phyloP scores from a whole-genome alignment of 2,113 vertebrate species.

The Carassius auratus region DNA sequence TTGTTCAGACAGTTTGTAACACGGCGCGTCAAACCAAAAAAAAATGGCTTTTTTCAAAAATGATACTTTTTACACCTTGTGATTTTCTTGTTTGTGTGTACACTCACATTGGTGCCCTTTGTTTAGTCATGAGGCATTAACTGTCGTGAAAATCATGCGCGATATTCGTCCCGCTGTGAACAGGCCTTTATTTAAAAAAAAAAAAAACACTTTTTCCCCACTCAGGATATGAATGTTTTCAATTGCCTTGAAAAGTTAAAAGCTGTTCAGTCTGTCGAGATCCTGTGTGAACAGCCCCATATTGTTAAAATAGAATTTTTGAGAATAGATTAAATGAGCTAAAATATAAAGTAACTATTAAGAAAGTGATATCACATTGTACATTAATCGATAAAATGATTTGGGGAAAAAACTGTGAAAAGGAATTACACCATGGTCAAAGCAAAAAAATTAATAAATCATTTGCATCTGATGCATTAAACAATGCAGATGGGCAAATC shows the following conservation, averaged over 20 bases:
- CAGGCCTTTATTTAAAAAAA: neutral
- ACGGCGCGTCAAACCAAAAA: no score
- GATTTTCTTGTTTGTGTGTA: no score
- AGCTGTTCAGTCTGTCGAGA: neutral
- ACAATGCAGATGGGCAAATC: slow-evolving; percentile 41
- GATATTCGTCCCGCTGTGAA: no score
- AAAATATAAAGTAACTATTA: slow-evolving; percentile 31
- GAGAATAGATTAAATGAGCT: neutral
- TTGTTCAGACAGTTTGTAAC: no score
- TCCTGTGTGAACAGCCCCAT: neutral
- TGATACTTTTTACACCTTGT: no score
- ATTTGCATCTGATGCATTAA: slow-evolving; percentile 65
- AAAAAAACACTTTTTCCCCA: neutral
- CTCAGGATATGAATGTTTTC: neutral
- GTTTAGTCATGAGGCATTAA: no score
- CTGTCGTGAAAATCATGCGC: no score
- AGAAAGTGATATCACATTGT: slow-evolving; percentile 62
- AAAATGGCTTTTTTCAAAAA: no score
- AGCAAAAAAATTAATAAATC: slow-evolving; percentile 50
- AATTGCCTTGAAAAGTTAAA: neutral
- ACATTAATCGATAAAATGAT: slow-evolving; percentile 58
- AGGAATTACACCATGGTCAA: slow-evolving; percentile 59
- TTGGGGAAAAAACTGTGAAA: slow-evolving; percentile 56
- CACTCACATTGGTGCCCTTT: no score
- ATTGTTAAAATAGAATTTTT: slow-evolving; percentile 38